Conservation (phyloP, 2,797 vertebrate genomes). For the Prionace glauca region DNA sequence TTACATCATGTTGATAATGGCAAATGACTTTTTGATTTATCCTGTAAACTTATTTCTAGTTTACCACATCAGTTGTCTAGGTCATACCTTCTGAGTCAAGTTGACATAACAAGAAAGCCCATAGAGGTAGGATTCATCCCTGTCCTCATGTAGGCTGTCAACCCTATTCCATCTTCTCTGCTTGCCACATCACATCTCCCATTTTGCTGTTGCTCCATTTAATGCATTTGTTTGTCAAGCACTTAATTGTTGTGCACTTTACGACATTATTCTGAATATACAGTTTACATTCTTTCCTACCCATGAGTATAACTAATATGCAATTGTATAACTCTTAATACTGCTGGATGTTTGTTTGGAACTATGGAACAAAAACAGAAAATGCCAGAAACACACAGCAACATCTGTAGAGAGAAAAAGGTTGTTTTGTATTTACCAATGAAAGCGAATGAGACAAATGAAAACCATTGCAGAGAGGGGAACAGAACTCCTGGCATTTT, state of each 20-base stretch:
- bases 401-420: not conserved
- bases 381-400: not conserved
- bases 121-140: too few relatives aligned
- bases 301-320: not conserved
- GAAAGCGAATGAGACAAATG: not conserved
- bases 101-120: too few relatives aligned
- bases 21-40: too few relatives aligned
- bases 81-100: too few relatives aligned
- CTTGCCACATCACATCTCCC: not conserved
- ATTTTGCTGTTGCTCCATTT: not conserved
- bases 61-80: too few relatives aligned
- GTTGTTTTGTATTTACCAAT: too few relatives aligned
- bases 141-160: not conserved
- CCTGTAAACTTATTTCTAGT: too few relatives aligned
- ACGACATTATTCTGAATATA: not conserved
- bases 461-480: not conserved
- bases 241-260: not conserved
- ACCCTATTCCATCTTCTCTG: not conserved
- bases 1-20: too few relatives aligned
- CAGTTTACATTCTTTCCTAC: not conserved
- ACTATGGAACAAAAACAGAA: not conserved
- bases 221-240: not conserved
- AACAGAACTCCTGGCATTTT: not conserved
- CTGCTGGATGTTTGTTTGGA: not conserved
- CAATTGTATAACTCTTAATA: not conserved